These are phyloP conservation scores for Flexamia atlantica DNA, from an alignment of 2,888 invertebrate species.

Conservation along the genomic window DNA sequence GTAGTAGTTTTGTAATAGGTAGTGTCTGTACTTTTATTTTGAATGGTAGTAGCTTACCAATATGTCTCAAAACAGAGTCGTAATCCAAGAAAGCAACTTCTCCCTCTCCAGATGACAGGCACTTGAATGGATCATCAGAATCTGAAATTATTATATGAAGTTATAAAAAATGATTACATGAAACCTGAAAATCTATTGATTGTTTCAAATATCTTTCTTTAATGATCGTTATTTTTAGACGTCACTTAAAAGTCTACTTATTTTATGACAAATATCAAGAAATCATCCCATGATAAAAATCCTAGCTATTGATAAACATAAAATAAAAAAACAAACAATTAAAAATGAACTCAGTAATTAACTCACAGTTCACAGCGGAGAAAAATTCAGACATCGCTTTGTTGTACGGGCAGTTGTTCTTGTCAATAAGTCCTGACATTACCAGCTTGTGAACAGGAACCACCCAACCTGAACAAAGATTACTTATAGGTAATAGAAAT, in stretches of 20 bases:
- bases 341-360: neutral
- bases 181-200: no score
- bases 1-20: no score
- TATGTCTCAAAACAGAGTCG: slow-evolving; percentile 32
- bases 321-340: no score
- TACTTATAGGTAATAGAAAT: no score
- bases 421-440: slow-evolving; percentile 77
- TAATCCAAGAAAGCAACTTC: slow-evolving; percentile 76
- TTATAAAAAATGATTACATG: no score
- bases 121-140: slow-evolving; percentile 69
- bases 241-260: no score
- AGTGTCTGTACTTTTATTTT: no score
- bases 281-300: no score
- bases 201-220: no score
- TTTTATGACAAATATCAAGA: no score
- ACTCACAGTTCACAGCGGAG: slow-evolving; percentile 71
- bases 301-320: no score
- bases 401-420: slow-evolving; percentile 78
- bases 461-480: slow-evolving; percentile 75
- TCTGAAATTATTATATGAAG: slow-evolving; percentile 62
- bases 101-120: slow-evolving; percentile 74
- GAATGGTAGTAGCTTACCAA: slow-evolving; percentile 53
- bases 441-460: slow-evolving; percentile 79
- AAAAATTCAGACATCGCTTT: slow-evolving; percentile 84
- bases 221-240: no score